Conservation (phyloP, 1,140 invertebrate genomes). For the Bradynema listronoti region DNA sequence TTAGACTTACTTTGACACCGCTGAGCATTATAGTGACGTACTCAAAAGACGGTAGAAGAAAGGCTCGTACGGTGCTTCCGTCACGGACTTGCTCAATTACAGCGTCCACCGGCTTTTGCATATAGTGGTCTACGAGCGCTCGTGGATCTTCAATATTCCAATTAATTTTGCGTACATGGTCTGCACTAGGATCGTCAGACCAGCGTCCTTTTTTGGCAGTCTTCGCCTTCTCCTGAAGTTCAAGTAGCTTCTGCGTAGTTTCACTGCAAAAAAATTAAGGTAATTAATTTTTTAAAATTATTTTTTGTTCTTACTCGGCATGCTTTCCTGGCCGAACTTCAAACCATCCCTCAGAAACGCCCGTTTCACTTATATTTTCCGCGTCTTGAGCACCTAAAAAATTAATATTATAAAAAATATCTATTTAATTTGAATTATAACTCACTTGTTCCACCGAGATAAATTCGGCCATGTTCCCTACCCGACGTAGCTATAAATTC, state of each 20-base stretch:
- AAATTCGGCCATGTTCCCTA: slow-evolving; percentile 80
- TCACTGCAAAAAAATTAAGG: slow-evolving; percentile 48
- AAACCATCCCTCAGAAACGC: slow-evolving; percentile 79
- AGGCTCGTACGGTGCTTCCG: slow-evolving; percentile 83
- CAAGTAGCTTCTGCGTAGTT: slow-evolving; percentile 64
- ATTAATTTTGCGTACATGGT: slow-evolving; percentile 76
- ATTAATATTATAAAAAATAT: slow-evolving; percentile 12
- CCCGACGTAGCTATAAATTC: slow-evolving; percentile 64
- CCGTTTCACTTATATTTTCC: slow-evolving; percentile 77
- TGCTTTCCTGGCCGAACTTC: slow-evolving; percentile 73
- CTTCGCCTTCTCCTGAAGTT: slow-evolving; percentile 84
- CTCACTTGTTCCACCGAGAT: slow-evolving; percentile 61
- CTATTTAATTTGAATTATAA: slow-evolving; percentile 23
- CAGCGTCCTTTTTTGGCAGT: slow-evolving; percentile 78
- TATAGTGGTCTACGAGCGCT: slow-evolving; percentile 72
- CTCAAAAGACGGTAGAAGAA: slow-evolving; percentile 76
- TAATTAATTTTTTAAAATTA: background rate
- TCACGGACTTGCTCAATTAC: slow-evolving; percentile 69
- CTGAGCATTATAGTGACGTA: slow-evolving; percentile 87
- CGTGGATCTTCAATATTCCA: slow-evolving; percentile 77
- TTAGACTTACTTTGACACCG: slow-evolving; percentile 67
- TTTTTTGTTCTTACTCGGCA: slow-evolving; percentile 61
- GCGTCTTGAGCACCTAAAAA: slow-evolving; percentile 57
- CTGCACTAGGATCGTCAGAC: slow-evolving; percentile 61
- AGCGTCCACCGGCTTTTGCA: slow-evolving; percentile 69